Base-by-base conservation (phyloP, 2,888 invertebrate species). In the Tetheella fluctuosa region DNA sequence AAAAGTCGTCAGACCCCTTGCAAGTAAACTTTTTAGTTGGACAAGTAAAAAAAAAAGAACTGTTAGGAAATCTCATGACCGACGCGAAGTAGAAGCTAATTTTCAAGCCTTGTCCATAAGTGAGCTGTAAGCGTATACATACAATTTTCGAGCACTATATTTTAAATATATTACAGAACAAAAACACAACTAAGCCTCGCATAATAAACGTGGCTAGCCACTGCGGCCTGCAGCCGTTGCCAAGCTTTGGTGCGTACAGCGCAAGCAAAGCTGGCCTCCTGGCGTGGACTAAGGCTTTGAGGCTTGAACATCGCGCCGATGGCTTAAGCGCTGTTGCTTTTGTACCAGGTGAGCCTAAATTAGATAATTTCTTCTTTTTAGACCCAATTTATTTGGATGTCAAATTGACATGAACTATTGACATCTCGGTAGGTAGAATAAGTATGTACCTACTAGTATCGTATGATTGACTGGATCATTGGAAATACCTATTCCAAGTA, bases 151-250 rank as follows among this genome's bases (percentile, higher is more conserved):
- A 25, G 34, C 2, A 10, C 34, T 6, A 7, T 6, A 34, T 39
- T 15, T 15, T 39, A 39, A 12, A 39, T 39, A n/a, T 15, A 48
- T 74, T 73, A 12, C 75, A 84, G 82, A 80, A 59, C 48, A 58
- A 60, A 71, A 70, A 68, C 61, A 56, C 64, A 54, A 63, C 73
- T 48, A 84, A 81, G 65, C 93, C 96, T 42, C 94, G 98, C 67
- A 90, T 98, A 60, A 95, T 98, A 63, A 96, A 96, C 73, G 90
- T 98, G n/a, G 95, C 95, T 4, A 98, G 98, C 78, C 97, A 98
- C 79, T 98, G 98, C 81, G 96, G 96, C 0, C 85, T 90, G 77
- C 95, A 93, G 83, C 95, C 93, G 13, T 86, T 97, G 57, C 97
- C 98, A 0, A 95, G 96, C 0, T 90, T 97, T 62, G 93, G 95